Percentiles rank a stretch among this genome's conserved stretches.
Evolutionary conservation across 2,797 vertebrate species (phyloP).

Genomic region (Microctenopoma stevenorrisi): DNA sequence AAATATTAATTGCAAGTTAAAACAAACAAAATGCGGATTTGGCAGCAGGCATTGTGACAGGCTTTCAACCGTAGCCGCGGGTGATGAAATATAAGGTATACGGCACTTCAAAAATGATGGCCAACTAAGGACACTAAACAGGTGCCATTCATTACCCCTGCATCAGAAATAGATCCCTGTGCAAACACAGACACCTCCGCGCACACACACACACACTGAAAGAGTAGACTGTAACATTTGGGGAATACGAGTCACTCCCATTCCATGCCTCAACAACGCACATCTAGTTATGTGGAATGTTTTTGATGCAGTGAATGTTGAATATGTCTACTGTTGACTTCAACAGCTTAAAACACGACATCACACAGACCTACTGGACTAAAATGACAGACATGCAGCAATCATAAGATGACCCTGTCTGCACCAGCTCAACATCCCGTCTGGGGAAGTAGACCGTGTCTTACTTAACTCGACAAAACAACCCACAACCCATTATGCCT

Average conservation of each 20-base stretch:
- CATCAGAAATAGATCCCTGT: conserved; percentile 74
- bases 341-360: conserved; percentile 38
- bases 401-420: conserved; percentile 70
- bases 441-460: conserved; percentile 77
- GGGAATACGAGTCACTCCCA: conserved; percentile 38
- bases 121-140: conserved; percentile 73
- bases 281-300: conserved; percentile 51
- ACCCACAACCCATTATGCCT: conserved; percentile 64
- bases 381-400: conserved; percentile 62
- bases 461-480: conserved; percentile 75
- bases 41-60: conserved; percentile 25
- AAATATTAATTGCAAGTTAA: conserved; percentile 50
- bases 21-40: conserved; percentile 52
- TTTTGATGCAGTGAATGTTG: conserved; percentile 47
- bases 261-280: conserved; percentile 41
- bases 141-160: conserved; percentile 72
- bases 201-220: conserved; percentile 11
- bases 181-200: conserved; percentile 52
- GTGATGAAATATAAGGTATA: conserved; percentile 75
- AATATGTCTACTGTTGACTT: conserved; percentile 47
- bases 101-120: conserved; percentile 60
- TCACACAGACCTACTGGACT: conserved; percentile 43
- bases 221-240: conserved; percentile 45
- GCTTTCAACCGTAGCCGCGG: conserved; percentile 46
- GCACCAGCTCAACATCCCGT: conserved; percentile 62